These are phyloP conservation scores for Steinernema hermaphroditum DNA, from an alignment of 2,888 invertebrate species.

Conservation along the genomic window DNA sequence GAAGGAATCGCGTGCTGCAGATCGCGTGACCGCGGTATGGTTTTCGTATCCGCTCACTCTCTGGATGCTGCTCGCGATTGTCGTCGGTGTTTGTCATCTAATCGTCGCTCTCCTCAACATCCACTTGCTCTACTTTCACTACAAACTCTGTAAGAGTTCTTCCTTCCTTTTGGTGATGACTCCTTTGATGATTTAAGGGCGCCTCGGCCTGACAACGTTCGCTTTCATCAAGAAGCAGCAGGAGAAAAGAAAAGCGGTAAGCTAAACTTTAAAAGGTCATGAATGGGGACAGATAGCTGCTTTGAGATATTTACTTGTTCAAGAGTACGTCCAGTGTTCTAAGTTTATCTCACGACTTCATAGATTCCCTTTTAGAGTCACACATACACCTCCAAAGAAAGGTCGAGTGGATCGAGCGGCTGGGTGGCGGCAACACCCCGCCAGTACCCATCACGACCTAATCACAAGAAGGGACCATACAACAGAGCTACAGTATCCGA, in stretches of 20 bases:
- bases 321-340: no score
- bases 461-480: slow-evolving; percentile 11
- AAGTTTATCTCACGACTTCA: no score
- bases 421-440: background rate
- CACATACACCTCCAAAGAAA: slow-evolving; percentile 5
- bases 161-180: background rate
- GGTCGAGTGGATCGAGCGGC: slow-evolving; percentile 15
- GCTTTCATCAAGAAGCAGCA: slow-evolving; percentile 21
- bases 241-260: slow-evolving; percentile 9
- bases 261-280: no score
- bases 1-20: background rate
- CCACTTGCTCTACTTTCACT: slow-evolving; percentile 54
- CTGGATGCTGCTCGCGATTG: slow-evolving; percentile 40
- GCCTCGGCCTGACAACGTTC: slow-evolving; percentile 5
- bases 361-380: background rate
- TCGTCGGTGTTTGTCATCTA: slow-evolving; percentile 33
- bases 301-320: no score
- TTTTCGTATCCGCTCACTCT: background rate
- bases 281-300: no score
- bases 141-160: slow-evolving; percentile 45
- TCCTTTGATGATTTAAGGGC: background rate
- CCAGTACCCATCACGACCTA: background rate
- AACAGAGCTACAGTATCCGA: slow-evolving; percentile 10
- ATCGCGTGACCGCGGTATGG: background rate
- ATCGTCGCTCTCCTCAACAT: slow-evolving; percentile 43